phyloP scores from a whole-genome alignment of 1,140 invertebrate species.

The Dufourea novaeangliae region DNA sequence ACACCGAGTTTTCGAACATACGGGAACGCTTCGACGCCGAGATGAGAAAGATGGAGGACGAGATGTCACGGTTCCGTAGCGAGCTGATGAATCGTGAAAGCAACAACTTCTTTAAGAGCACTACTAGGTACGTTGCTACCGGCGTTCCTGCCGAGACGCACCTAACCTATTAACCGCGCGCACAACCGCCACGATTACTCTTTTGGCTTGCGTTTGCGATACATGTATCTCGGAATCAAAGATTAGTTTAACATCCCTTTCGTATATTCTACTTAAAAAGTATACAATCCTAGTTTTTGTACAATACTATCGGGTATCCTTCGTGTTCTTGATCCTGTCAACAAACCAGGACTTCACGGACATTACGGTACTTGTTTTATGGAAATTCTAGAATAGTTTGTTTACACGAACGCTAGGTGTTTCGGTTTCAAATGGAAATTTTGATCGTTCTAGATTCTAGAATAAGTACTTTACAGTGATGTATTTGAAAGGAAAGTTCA shows the following conservation, averaged over 20 bases:
- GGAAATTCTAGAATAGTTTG: background rate
- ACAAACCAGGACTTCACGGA: background rate
- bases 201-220: slow-evolving; percentile 9
- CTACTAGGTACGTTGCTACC: slow-evolving; percentile 86
- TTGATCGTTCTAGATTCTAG: background rate
- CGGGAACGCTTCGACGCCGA: slow-evolving; percentile 97
- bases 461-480: no score
- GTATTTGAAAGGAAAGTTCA: background rate
- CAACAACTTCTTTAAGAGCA: slow-evolving; percentile 94
- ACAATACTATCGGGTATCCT: background rate
- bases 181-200: slow-evolving; percentile 13
- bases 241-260: no score
- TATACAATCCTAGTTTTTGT: no score
- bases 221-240: background rate
- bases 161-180: slow-evolving; percentile 39
- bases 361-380: background rate
- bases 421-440: background rate
- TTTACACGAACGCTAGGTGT: background rate
- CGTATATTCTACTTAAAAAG: no score
- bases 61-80: slow-evolving; percentile 97
- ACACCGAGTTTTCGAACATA: slow-evolving; percentile 97
- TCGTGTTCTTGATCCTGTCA: background rate
- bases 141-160: slow-evolving; percentile 29
- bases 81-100: slow-evolving; percentile 96
- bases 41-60: slow-evolving; percentile 99